These are phyloP conservation scores for Gallinago media DNA, from an alignment of 2,113 vertebrate genomes.

Conservation along the genomic window DNA sequence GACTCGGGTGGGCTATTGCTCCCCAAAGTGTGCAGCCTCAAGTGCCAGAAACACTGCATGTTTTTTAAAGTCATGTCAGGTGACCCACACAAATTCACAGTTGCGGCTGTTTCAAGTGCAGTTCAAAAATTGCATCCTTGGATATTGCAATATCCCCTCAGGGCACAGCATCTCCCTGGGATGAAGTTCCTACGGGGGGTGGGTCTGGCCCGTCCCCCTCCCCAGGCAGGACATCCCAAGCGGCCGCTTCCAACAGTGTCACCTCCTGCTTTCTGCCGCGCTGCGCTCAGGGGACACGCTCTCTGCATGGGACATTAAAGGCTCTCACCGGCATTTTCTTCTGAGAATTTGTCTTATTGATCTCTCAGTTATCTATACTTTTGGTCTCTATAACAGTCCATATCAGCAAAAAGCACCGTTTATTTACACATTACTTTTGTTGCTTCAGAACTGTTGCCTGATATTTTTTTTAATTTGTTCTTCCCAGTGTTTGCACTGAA, in stretches of 20 bases:
- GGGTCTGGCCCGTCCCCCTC: fast-evolving
- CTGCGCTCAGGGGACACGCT: not conserved
- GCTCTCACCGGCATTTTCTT: not conserved
- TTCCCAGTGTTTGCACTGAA: not conserved
- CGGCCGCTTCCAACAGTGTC: fast-evolving
- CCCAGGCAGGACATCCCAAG: fast-evolving
- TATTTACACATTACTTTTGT: not conserved
- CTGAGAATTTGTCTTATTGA: not conserved
- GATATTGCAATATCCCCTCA: fast-evolving
- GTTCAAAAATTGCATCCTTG: fast-evolving
- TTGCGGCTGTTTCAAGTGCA: fast-evolving
- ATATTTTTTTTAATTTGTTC: not conserved
- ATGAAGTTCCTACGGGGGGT: too few species aligned
- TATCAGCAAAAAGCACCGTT: not conserved
- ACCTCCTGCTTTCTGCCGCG: not conserved
- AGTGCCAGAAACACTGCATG: not conserved
- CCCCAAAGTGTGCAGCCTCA: not conserved
- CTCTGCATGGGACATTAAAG: not conserved
- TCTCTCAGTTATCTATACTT: not conserved
- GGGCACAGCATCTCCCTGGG: not conserved
- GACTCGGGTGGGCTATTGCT: not conserved
- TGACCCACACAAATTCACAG: not conserved
- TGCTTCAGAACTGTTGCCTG: not conserved
- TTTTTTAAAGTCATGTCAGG: not conserved
- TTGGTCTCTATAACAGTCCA: not conserved